Evolutionary conservation across 1,140 invertebrate genomes (phyloP).

Genomic region (Lordiphosa stackelbergi): DNA sequence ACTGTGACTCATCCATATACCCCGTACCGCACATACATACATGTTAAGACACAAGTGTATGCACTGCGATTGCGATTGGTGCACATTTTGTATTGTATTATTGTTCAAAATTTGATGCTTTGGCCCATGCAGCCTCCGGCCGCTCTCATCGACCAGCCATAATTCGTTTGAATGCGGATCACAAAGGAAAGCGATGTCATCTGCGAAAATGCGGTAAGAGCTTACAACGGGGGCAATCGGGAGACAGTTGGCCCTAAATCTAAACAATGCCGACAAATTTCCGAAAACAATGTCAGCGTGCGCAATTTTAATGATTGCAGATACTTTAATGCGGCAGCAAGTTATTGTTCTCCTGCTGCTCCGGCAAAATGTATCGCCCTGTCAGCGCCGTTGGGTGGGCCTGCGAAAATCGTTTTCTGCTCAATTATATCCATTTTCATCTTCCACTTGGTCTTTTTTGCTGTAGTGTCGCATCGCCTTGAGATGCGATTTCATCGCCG

Average conservation of each 20-base stretch:
- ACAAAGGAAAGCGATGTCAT: constrained; percentile 48
- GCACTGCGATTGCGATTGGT: constrained; percentile 5
- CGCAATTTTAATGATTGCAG: constrained; percentile 74
- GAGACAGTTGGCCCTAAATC: constrained; percentile 26
- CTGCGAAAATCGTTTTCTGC: background rate
- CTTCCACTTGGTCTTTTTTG: background rate
- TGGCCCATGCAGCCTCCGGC: constrained; percentile 12
- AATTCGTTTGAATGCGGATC: constrained; percentile 50
- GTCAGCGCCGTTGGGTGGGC: background rate
- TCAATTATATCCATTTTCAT: background rate
- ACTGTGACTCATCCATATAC: constrained; percentile 31
- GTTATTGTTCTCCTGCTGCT: constrained; percentile 63
- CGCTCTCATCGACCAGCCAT: constrained; percentile 30
- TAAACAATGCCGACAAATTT: constrained; percentile 58
- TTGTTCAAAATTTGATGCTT: constrained; percentile 35
- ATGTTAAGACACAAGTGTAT: background rate
- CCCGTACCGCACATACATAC: too few relatives aligned
- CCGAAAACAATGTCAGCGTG: constrained; percentile 69
- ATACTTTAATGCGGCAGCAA: constrained; percentile 71
- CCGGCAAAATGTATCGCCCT: constrained; percentile 1
- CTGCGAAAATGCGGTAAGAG: constrained; percentile 32
- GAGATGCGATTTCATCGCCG: constrained; percentile 3
- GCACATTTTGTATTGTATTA: constrained; percentile 33
- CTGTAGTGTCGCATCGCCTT: constrained; percentile 17
- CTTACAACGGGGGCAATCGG: constrained; percentile 3